Evolutionary conservation across 2,888 invertebrate genomes (phyloP).

Genomic region (Mythimna ferrago): DNA sequence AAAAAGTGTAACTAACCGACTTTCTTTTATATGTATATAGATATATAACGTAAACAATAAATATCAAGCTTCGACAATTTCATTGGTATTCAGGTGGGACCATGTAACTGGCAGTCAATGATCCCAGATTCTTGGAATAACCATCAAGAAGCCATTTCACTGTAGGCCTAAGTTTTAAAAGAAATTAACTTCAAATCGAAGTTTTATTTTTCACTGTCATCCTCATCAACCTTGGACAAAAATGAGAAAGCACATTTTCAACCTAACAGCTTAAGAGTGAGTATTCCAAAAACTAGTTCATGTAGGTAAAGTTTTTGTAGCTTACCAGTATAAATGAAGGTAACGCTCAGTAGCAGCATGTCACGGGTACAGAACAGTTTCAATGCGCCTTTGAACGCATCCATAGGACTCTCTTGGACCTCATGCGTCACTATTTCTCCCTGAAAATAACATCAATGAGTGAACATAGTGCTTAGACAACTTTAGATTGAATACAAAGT

Average conservation of each 20-base stretch:
- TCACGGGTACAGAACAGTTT: slow-evolving; percentile 94
- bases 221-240: background rate
- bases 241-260: background rate
- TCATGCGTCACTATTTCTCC: slow-evolving; percentile 85
- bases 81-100: slow-evolving; percentile 53
- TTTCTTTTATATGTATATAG: too few species aligned
- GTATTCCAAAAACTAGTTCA: too few species aligned
- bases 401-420: slow-evolving; percentile 89
- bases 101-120: slow-evolving; percentile 48
- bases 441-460: slow-evolving; percentile 71
- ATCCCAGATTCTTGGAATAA: slow-evolving; percentile 47
- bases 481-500: background rate
- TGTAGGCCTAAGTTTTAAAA: slow-evolving; percentile 4
- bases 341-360: slow-evolving; percentile 96
- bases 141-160: slow-evolving; percentile 27
- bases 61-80: slow-evolving; percentile 12
- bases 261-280: too few species aligned
- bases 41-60: slow-evolving; percentile 17
- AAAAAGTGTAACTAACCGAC: too few species aligned
- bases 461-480: background rate
- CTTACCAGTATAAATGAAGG: slow-evolving; percentile 97
- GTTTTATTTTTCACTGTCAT: too few species aligned
- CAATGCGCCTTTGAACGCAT: slow-evolving; percentile 94
- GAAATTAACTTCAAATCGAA: background rate
- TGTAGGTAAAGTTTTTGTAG: too few species aligned